A percentile compares a stretch with the other conserved stretches of the same genome.
These are phyloP conservation scores for Nebria salina DNA, from an alignment of 2,888 invertebrate genomes.

Conservation along the genomic window DNA sequence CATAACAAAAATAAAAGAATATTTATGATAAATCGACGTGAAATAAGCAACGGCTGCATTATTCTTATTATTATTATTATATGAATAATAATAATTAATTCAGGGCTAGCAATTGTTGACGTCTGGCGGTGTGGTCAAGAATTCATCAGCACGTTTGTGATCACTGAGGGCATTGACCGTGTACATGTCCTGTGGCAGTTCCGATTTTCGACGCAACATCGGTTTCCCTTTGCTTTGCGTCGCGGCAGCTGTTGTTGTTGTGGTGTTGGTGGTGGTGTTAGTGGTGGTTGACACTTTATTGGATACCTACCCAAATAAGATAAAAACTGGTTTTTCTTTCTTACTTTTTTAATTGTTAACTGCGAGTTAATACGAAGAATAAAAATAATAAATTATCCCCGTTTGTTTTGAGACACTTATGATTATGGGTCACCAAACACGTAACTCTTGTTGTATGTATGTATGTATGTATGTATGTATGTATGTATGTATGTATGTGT, in stretches of 20 bases:
- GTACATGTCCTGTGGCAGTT: conserved; percentile 92
- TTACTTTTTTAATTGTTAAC: background rate
- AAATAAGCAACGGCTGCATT: background rate
- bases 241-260: background rate
- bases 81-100: background rate
- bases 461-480: too few relatives aligned
- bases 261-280: too few relatives aligned
- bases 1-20: background rate
- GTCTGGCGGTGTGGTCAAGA: conserved; percentile 85
- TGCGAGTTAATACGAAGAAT: background rate
- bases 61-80: background rate
- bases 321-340: background rate
- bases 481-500: too few relatives aligned
- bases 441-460: too few relatives aligned
- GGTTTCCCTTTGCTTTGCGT: conserved; percentile 72
- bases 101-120: conserved; percentile 84
- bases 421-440: too few relatives aligned
- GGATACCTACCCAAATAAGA: background rate
- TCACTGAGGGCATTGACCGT: conserved; percentile 91
- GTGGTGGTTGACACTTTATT: background rate
- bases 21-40: conserved; percentile 1
- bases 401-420: too few relatives aligned
- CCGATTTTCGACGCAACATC: conserved; percentile 92
- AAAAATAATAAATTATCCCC: background rate
- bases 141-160: conserved; percentile 93